Evolutionary conservation across 2,797 vertebrate species (phyloP).

Genomic region (Catharus ustulatus): DNA sequence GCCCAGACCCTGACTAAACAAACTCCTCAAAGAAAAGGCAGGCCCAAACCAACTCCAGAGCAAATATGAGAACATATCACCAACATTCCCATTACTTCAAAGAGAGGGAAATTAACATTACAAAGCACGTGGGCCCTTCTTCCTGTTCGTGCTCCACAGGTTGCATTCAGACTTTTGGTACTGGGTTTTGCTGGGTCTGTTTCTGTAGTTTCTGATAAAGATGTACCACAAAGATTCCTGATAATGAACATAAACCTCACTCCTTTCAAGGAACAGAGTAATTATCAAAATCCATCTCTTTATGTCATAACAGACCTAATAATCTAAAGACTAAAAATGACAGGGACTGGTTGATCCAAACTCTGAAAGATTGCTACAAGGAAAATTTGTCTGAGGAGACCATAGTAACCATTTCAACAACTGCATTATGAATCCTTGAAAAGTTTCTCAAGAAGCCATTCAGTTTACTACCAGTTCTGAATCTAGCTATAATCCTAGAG

Average conservation of each 20-base stretch:
- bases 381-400: neutral
- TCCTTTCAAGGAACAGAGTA: neutral
- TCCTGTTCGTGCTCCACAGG: neutral
- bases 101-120: neutral
- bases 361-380: neutral
- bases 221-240: neutral
- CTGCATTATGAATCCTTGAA: neutral
- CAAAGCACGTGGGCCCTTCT: rapidly evolving
- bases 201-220: neutral
- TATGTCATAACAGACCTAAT: neutral
- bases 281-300: neutral
- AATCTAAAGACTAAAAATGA: neutral
- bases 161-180: neutral
- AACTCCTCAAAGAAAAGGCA: neutral
- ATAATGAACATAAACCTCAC: neutral
- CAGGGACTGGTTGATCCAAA: neutral
- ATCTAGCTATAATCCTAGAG: neutral
- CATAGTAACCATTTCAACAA: neutral
- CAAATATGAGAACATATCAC: neutral
- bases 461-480: neutral
- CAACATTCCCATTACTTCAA: neutral
- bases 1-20: neutral
- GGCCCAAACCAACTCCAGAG: neutral
- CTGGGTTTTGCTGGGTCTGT: neutral
- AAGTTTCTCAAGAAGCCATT: neutral